A percentile compares a stretch with the other conserved stretches of the same genome.
phyloP scores from a whole-genome alignment of 2,113 vertebrate genomes.

The Nothobranchius kuhntae region DNA sequence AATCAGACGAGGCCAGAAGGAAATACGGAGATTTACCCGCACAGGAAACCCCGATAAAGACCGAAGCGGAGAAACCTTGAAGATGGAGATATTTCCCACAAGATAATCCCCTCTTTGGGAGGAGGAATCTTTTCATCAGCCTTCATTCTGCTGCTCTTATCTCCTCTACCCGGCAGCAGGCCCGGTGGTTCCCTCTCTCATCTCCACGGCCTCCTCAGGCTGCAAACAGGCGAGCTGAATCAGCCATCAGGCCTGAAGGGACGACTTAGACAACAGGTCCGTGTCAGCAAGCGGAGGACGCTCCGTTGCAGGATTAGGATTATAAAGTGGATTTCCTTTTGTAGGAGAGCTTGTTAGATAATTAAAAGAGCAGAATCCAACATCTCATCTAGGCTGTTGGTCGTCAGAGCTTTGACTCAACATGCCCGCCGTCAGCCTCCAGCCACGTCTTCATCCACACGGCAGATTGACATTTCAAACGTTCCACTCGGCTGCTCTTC shows the following conservation, averaged over 20 bases:
- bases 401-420: conserved; percentile 39
- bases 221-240: conserved; percentile 26
- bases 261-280: neutral
- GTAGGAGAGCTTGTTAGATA: conserved; percentile 11
- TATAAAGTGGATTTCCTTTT: conserved; percentile 6
- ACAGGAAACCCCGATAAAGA: conserved; percentile 16
- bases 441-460: conserved; percentile 37
- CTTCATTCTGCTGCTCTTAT: conserved; percentile 42
- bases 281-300: neutral
- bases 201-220: conserved; percentile 11
- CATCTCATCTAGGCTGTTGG: conserved; percentile 35
- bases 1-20: conserved; percentile 24
- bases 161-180: conserved; percentile 21
- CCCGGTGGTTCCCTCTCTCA: conserved; percentile 21
- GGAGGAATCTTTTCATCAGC: conserved; percentile 47
- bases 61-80: conserved; percentile 34
- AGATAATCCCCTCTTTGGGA: conserved; percentile 51
- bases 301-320: conserved; percentile 5
- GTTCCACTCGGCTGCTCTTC: conserved; percentile 28
- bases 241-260: conserved; percentile 6
- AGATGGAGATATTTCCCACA: conserved; percentile 47
- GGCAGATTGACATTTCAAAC: conserved; percentile 36
- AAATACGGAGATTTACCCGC: conserved; percentile 14
- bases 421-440: conserved; percentile 26
- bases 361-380: conserved; percentile 14